Conservation (phyloP, 2,797 vertebrate species). For the Falco naumanni region DNA sequence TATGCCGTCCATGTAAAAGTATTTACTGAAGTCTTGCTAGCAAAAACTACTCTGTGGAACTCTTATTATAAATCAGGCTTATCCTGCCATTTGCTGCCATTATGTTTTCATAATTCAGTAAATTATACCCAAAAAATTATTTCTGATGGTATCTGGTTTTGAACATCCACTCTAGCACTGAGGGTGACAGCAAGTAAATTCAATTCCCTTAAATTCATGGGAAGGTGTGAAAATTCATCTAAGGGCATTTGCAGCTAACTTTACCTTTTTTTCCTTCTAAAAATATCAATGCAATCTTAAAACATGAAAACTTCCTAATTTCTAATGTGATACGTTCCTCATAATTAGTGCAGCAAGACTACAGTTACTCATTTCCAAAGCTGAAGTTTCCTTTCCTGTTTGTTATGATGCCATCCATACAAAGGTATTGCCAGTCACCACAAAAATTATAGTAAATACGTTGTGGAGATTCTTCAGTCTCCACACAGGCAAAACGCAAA, state of each 20-base stretch:
- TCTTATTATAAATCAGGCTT: neutral
- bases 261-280: neutral
- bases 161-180: neutral
- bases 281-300: neutral
- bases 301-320: neutral
- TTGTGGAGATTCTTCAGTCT: neutral
- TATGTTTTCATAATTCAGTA: neutral
- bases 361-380: neutral
- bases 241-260: neutral
- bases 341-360: neutral
- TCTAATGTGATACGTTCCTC: neutral
- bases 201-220: neutral
- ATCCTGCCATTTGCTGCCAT: neutral
- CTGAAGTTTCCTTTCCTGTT: neutral
- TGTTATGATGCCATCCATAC: neutral
- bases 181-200: neutral
- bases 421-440: neutral
- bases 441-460: neutral
- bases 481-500: neutral
- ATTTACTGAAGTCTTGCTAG: neutral
- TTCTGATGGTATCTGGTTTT: neutral
- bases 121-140: neutral
- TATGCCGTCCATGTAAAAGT: neutral
- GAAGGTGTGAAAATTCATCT: neutral
- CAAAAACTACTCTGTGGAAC: neutral